A percentile compares a stretch with the other conserved stretches of the same genome.
These are phyloP conservation scores for Meteorus colon DNA, from an alignment of 2,888 invertebrate species.

Conservation along the genomic window DNA sequence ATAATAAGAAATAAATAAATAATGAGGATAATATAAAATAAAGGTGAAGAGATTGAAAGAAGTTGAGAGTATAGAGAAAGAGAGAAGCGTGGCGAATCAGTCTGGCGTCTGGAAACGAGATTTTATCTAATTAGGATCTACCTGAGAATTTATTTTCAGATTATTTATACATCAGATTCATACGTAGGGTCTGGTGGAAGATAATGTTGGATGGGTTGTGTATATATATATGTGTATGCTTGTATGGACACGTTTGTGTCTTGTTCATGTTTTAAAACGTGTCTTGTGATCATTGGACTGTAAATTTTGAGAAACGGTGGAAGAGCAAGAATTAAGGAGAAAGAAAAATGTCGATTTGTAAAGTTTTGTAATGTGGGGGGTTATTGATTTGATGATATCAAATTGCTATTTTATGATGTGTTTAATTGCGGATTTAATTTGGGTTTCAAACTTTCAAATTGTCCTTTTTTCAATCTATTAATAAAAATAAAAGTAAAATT, in stretches of 20 bases:
- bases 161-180: conserved; percentile 16
- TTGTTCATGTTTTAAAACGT: background rate
- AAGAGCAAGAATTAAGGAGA: background rate
- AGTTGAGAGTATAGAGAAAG: conserved; percentile 14
- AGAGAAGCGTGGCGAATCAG: conserved; percentile 33
- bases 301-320: conserved; percentile 5
- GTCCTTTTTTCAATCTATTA: too few relatives aligned
- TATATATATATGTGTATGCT: too few relatives aligned
- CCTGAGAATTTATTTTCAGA: conserved; percentile 33
- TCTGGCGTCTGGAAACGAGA: conserved; percentile 26
- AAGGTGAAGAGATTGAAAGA: background rate
- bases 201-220: conserved; percentile 8
- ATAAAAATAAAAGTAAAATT: too few relatives aligned
- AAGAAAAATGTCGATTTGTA: background rate
- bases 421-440: too few relatives aligned
- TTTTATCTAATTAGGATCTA: conserved; percentile 39
- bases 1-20: background rate
- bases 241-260: background rate
- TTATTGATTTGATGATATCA: too few relatives aligned
- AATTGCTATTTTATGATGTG: too few relatives aligned
- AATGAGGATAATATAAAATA: background rate
- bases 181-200: conserved; percentile 4
- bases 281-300: conserved; percentile 22
- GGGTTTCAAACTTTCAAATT: too few relatives aligned
- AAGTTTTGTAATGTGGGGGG: too few relatives aligned